These are phyloP conservation scores for Rhinoptilus africanus DNA, from an alignment of 2,113 vertebrate species.

Conservation along the genomic window DNA sequence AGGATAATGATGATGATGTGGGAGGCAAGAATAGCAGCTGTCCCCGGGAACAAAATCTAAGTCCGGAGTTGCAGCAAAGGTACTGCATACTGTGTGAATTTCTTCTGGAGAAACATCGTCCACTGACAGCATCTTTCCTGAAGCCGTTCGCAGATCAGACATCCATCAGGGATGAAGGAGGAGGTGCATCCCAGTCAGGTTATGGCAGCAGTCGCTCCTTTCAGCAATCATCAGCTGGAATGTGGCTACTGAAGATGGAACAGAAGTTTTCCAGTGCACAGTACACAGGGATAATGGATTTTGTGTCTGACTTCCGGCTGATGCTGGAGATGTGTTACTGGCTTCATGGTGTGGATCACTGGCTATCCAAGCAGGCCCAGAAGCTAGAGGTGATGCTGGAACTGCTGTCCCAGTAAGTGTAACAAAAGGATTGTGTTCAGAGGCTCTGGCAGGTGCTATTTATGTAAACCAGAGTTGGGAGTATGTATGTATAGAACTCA, in stretches of 20 bases:
- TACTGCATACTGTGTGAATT: slow-evolving; percentile 84
- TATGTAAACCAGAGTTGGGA: not conserved
- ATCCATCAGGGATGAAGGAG: not conserved
- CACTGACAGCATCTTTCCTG: slow-evolving; percentile 79
- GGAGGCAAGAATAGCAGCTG: not conserved
- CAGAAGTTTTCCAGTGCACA: slow-evolving; percentile 82
- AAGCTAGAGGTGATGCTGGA: slow-evolving; percentile 90
- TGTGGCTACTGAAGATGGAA: slow-evolving; percentile 83
- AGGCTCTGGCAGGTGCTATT: not conserved
- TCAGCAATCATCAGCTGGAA: slow-evolving; percentile 11
- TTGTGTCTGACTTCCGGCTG: slow-evolving; percentile 87
- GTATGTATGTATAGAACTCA: too few relatives aligned
- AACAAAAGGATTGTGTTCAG: not conserved
- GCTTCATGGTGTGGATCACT: slow-evolving; percentile 87
- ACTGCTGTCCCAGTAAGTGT: slow-evolving; percentile 83
- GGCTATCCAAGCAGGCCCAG: slow-evolving; percentile 89
- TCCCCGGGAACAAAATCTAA: slow-evolving; percentile 72
- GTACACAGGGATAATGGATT: slow-evolving; percentile 85
- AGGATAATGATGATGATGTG: not conserved
- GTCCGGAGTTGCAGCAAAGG: slow-evolving; percentile 84
- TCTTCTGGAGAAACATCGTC: slow-evolving; percentile 85
- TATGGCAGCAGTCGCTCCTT: not conserved
- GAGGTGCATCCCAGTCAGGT: not conserved
- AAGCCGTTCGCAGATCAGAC: slow-evolving; percentile 52
- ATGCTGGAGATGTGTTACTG: slow-evolving; percentile 91